Percentiles rank a stretch among this genome's conserved stretches.
Conservation (phyloP, 2,888 invertebrate genomes). For the Pocota personata region DNA sequence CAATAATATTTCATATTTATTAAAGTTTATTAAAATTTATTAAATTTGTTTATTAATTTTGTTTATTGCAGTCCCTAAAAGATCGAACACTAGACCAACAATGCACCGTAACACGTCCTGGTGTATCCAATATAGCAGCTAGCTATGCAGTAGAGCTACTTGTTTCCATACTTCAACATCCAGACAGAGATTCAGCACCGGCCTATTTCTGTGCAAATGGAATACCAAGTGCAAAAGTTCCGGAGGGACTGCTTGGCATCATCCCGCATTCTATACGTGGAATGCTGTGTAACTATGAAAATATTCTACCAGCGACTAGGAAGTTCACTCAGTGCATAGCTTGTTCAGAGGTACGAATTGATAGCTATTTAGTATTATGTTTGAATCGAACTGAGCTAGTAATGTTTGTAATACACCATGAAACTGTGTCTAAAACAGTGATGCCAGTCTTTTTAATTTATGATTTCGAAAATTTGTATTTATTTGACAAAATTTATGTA, state of each 20-base stretch:
- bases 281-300: constrained; percentile 92
- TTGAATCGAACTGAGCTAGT: too few relatives aligned
- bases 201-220: constrained; percentile 84
- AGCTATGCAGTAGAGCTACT: constrained; percentile 96
- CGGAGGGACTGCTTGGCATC: constrained; percentile 89
- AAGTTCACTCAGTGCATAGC: constrained; percentile 96
- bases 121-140: constrained; percentile 94
- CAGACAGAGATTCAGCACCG: constrained; percentile 86
- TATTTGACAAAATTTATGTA: background rate
- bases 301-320: constrained; percentile 91
- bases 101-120: constrained; percentile 98
- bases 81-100: constrained; percentile 98
- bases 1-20: too few relatives aligned
- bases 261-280: constrained; percentile 97
- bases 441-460: too few relatives aligned
- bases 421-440: too few relatives aligned
- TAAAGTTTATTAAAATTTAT: too few relatives aligned
- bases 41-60: background rate
- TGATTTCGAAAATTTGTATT: too few relatives aligned
- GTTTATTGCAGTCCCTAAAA: constrained; percentile 87
- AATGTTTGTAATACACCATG: too few relatives aligned
- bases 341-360: constrained; percentile 87
- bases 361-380: background rate
- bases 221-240: constrained; percentile 78
- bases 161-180: constrained; percentile 93